Conservation (phyloP, 2,888 invertebrate genomes). For the Podabrus alpinus region DNA sequence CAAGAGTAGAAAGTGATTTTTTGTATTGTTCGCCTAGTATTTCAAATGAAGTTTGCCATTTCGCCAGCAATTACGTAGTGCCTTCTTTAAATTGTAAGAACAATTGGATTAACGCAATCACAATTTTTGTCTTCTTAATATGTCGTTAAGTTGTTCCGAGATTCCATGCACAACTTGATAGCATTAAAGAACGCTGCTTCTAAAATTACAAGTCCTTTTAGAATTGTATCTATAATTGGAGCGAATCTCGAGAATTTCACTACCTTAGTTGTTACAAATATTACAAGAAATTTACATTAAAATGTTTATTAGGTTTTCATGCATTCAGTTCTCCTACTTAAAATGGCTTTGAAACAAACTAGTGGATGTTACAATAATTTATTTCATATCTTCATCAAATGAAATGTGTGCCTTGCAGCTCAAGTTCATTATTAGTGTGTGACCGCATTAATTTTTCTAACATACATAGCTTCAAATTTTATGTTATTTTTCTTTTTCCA, state of each 20-base stretch:
- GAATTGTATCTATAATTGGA: constrained; percentile 38
- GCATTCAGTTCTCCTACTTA: constrained; percentile 12
- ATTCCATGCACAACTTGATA: constrained; percentile 31
- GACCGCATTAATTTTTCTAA: too few species aligned
- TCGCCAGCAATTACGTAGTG: constrained; percentile 22
- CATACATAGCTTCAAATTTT: too few species aligned
- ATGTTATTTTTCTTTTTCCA: too few species aligned
- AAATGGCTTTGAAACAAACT: background rate
- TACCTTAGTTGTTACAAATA: constrained; percentile 19
- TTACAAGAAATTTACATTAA: constrained; percentile 28
- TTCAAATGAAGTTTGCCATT: background rate
- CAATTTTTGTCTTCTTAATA: constrained; percentile 36
- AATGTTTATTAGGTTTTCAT: constrained; percentile 22
- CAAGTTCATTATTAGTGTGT: background rate
- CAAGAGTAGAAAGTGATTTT: constrained; percentile 26
- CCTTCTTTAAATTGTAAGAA: constrained; percentile 28
- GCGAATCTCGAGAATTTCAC: constrained; percentile 32
- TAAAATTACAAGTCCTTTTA: constrained; percentile 36
- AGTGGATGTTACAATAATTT: background rate
- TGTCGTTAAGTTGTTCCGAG: constrained; percentile 32
- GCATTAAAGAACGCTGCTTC: constrained; percentile 33
- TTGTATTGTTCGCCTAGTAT: constrained; percentile 12
- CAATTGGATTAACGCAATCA: constrained; percentile 34
- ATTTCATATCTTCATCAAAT: background rate
- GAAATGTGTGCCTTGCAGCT: background rate